phyloP scores from a whole-genome alignment of 2,113 vertebrate species.

The Bostrychus sinensis region DNA sequence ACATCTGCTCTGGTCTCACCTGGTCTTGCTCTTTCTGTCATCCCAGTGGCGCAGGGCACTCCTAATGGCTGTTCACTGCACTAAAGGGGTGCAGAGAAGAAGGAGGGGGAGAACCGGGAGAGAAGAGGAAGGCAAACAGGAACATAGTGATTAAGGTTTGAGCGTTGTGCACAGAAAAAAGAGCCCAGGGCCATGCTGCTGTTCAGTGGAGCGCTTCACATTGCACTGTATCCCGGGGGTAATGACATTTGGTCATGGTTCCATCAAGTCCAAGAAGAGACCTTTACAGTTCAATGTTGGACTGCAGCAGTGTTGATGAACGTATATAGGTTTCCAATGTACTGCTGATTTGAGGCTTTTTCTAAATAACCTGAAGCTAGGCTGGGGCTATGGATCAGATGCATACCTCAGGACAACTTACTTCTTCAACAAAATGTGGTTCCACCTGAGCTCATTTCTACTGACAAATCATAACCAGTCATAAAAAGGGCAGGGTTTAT shows the following conservation, averaged over 20 bases:
- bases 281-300: background rate
- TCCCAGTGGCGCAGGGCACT: conserved; percentile 45
- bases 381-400: too few relatives aligned
- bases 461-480: too few relatives aligned
- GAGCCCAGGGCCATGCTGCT: conserved; percentile 6
- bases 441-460: too few relatives aligned
- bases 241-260: conserved; percentile 6
- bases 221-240: background rate
- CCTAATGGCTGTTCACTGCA: conserved; percentile 57
- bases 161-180: conserved; percentile 14
- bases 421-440: too few relatives aligned
- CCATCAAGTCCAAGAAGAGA: background rate
- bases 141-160: conserved; percentile 39
- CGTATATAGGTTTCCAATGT: background rate
- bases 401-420: too few relatives aligned
- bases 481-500: too few relatives aligned
- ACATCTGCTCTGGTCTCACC: conserved; percentile 17
- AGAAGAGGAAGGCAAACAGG: conserved; percentile 9
- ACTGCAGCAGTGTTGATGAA: background rate
- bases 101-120: background rate
- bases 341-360: background rate
- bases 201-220: conserved; percentile 10
- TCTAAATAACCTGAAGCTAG: background rate
- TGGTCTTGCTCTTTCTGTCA: conserved; percentile 23
- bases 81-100: conserved; percentile 52